Conservation (phyloP, 1,140 invertebrate genomes). For the Pseudomyrmex dendroicus region DNA sequence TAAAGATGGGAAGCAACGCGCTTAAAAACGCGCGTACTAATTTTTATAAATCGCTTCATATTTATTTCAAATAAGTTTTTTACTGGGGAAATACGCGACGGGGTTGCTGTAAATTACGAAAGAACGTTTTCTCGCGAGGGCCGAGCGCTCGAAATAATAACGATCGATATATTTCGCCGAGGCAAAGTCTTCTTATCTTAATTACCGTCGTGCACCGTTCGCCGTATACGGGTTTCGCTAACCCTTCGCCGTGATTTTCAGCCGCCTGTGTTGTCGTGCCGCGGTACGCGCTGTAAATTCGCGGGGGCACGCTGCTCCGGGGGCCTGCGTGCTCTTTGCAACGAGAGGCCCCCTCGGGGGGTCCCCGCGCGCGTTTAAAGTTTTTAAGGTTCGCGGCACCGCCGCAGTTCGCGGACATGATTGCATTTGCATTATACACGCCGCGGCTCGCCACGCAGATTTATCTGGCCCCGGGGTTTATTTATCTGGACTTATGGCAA, state of each 20-base stretch:
- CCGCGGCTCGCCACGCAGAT: slow-evolving; percentile 78
- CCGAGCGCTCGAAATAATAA: slow-evolving; percentile 41
- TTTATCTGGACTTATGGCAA: slow-evolving; percentile 83
- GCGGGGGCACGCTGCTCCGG: slow-evolving; percentile 46
- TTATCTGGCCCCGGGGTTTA: slow-evolving; percentile 80
- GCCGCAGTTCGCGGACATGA: slow-evolving; percentile 78
- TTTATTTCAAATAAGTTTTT: background rate
- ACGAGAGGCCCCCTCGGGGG: slow-evolving; percentile 62
- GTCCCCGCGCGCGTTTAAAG: slow-evolving; percentile 53
- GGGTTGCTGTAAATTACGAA: slow-evolving; percentile 37
- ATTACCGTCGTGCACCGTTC: slow-evolving; percentile 46
- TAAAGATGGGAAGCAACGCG: no score
- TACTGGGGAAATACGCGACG: background rate
- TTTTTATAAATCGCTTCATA: slow-evolving; percentile 23
- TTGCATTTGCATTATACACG: slow-evolving; percentile 83
- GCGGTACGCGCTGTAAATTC: slow-evolving; percentile 69
- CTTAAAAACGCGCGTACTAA: no score
- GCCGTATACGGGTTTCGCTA: slow-evolving; percentile 42
- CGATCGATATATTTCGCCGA: slow-evolving; percentile 39
- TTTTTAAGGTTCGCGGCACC: slow-evolving; percentile 72
- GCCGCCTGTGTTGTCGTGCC: slow-evolving; percentile 44
- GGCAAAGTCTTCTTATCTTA: slow-evolving; percentile 60
- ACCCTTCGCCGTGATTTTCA: slow-evolving; percentile 32
- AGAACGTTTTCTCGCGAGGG: background rate
- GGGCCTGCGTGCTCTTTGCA: slow-evolving; percentile 72